Evolutionary conservation across 2,797 vertebrate species (phyloP).

Genomic region (Triplophysa bombifrons): DNA sequence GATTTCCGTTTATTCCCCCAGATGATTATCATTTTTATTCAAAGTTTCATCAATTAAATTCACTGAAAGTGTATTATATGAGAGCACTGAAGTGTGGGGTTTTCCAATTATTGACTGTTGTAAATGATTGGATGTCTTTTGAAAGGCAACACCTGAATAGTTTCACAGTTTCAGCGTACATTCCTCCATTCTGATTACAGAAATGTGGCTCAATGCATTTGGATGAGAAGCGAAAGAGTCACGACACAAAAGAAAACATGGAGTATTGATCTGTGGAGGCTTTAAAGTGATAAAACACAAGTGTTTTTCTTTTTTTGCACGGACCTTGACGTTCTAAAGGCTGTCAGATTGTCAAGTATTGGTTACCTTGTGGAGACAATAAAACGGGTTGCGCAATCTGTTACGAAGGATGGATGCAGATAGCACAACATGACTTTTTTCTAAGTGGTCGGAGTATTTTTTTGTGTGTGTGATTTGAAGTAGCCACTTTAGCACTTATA

Average conservation of each 20-base stretch:
- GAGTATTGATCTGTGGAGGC: neutral
- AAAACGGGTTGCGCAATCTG: slow-evolving; percentile 45
- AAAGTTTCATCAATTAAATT: slow-evolving; percentile 50
- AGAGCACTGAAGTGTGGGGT: slow-evolving; percentile 45
- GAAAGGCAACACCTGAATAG: slow-evolving; percentile 16
- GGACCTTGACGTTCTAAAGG: neutral
- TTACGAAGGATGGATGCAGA: neutral
- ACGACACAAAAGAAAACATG: neutral
- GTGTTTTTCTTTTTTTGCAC: neutral
- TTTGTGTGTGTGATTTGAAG: neutral
- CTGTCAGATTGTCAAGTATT: slow-evolving; percentile 34
- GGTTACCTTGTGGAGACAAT: slow-evolving; percentile 22
- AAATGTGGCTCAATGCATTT: slow-evolving; percentile 22
- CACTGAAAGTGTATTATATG: slow-evolving; percentile 50
- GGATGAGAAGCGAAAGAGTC: slow-evolving; percentile 5
- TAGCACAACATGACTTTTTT: neutral
- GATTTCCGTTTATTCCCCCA: neutral
- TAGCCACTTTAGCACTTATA: neutral
- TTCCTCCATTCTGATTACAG: slow-evolving; percentile 33
- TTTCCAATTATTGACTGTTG: slow-evolving; percentile 57
- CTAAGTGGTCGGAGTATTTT: neutral
- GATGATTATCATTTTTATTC: slow-evolving; percentile 39
- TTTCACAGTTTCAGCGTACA: slow-evolving; percentile 8
- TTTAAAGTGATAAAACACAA: slow-evolving; percentile 3
- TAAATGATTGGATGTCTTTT: slow-evolving; percentile 41